phyloP scores from a whole-genome alignment of 2,888 invertebrate genomes.

The Seira ritae region DNA sequence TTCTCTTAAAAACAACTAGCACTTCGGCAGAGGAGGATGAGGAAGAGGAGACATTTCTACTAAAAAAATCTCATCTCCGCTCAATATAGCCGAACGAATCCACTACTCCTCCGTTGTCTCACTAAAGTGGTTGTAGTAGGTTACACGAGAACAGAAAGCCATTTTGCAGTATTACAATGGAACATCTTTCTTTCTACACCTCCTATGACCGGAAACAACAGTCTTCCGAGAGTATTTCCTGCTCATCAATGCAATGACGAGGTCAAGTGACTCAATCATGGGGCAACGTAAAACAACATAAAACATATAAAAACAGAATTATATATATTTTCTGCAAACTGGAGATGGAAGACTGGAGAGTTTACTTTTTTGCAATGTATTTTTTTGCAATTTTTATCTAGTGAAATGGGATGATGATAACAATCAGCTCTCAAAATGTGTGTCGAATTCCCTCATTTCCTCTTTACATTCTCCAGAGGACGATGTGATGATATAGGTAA shows the following conservation, averaged over 20 bases:
- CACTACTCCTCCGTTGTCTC: not conserved
- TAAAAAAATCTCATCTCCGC: not conserved
- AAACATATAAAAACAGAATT: too few species aligned
- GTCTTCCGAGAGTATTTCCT: constrained; percentile 7
- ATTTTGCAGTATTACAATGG: too few species aligned
- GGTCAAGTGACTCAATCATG: not conserved
- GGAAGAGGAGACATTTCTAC: not conserved
- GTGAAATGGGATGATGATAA: not conserved
- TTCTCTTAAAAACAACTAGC: not conserved
- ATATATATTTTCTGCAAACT: too few species aligned
- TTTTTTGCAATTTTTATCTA: too few species aligned
- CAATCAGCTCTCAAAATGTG: not conserved
- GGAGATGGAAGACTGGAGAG: too few species aligned
- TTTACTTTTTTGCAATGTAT: too few species aligned
- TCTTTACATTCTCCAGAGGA: constrained; percentile 8
- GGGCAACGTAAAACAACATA: too few species aligned
- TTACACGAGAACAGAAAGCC: not conserved
- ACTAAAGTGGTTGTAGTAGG: not conserved
- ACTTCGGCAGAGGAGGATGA: too few species aligned
- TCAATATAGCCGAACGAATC: too few species aligned
- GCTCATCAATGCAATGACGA: not conserved
- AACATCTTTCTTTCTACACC: not conserved
- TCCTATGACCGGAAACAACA: not conserved
- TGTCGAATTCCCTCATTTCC: not conserved
- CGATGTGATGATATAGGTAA: too few species aligned